Evolutionary conservation across 2,797 vertebrate genomes (phyloP), one percentile per base, ranked within the genome.

Genomic region (Coccyzus lansbergi): DNA sequence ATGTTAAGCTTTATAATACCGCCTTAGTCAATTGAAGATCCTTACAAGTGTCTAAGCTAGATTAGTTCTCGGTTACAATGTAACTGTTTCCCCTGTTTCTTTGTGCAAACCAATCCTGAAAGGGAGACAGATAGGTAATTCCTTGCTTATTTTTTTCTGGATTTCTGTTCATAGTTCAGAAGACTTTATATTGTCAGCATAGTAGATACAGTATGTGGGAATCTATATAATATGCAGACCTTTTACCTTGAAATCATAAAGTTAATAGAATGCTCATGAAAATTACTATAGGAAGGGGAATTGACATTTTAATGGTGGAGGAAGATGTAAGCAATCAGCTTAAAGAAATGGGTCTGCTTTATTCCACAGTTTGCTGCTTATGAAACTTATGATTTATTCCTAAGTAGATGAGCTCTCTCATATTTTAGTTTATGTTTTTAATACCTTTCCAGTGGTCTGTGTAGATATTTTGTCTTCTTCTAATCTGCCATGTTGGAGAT

Each of bases 311-410:
- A 68, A 80, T 87, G 51, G 51, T 87, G 51, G 56, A 68, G 38
- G 76, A 94, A 87, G 42, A 89, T 81, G 65, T 75, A 83, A 85
- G 68, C 29, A 77, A 21, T 91, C 34, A 64, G 13, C 46, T 77
- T 85, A 63, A 88, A 94, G 59, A 88, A 85, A 53, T 44, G 49
- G 13, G 3, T 87, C 84, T 93, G 65, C 42, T 92, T 93, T 92
- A 75, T 92, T 71, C 42, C 51, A 51, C 31, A 38, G 53, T 81
- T 93, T 68, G 78, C 65, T 83, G 48, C 69, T 80, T 83, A 58
- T 85, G 44, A 70, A 87, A 55, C 11, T 59, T 88, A 44, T 83
- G 86, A 86, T 94, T 94, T 95, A 91, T 93, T 94, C 56, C 64
- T 31, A 48, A 79, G 36, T 12, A 91, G 86, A 71, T 53, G 85